Evolutionary conservation across 2,797 vertebrate genomes (phyloP), one percentile per base, ranked within the genome.

Genomic region (Hydrolagus colliei): DNA sequence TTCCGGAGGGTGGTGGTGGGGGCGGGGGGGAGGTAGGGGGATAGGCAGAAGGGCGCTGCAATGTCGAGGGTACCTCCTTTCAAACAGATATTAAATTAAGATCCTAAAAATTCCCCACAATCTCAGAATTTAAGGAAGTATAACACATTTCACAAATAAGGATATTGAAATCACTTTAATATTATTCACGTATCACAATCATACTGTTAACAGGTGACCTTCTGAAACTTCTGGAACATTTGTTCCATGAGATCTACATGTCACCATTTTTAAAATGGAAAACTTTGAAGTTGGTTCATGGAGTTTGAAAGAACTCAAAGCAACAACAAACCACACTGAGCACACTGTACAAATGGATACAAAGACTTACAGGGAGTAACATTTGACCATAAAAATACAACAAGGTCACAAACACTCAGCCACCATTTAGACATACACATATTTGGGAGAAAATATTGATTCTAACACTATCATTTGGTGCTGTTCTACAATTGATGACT

Each of bases 31-130:
- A 13, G 16, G 8, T 3, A 22, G 77, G 72, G 71, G 11, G 68
- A 22, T 41, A 14, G 14, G 13, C 27, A 16, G 9, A 3, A 72
- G 61, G 62, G 14, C 1, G 71, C 41, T 72, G 73, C 2, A n/a
- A 16, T 35, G 61, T 87, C n/a, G n/a, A 65, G 59, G 20, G 20
- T 6, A 4, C 14, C 75, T 41, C 88, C 86, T 52, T 52, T 87
- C 78, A n/a, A 84, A 9, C 32, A n/a, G 79, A 52, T 52, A 6
- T 52, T 52, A 52, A 52, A 52, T 6, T 52, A 52, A 52, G 41
- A 52, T 52, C 6, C 41, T 52, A 52, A 52, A 52, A 52, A 3
- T 52, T 3, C 41, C 6, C 41, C 41, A 52, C 18, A 76, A 52
- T 52, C 20, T 76, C n/a, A 41, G 35, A 41, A 76, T 35, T 16